Base-by-base conservation (phyloP, 2,888 invertebrate genomes). In the Venusia cambrica region DNA sequence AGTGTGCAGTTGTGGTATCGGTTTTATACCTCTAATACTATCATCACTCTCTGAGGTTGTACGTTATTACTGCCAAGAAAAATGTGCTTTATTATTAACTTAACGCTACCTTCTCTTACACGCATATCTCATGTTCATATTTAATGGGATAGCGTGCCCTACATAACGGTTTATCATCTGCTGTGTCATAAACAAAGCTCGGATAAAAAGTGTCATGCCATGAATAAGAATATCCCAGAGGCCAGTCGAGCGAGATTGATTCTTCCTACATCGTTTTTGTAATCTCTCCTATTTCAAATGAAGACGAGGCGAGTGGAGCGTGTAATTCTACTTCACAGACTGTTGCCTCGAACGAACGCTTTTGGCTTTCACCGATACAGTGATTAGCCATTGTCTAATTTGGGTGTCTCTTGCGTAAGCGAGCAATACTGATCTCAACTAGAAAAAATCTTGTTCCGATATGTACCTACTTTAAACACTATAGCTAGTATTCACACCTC, bases 261-360 rank as follows among this genome's bases (percentile, higher is more conserved):
- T 37, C 10, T 44, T 41, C 22, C 14, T 26, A 24, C 19, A 2
- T 3, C 8, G 13, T 22, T 17, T 38, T 54, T 48, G 48, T 48
- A 54, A 52, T 59, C 57, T 53, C 60, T 55, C 62, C 49, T 59
- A 50, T 57, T 58, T 33, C 30, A 37, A 33, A 40, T 57, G 56
- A 54, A 65, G 62, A 59, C 55, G 52, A 45, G 57, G 41, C 44
- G 40, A 35, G 28, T 58, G 61, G 62, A 58, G 62, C 66, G 60
- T 73, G 56, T 63, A 64, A 56, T 66, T 50, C 62, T 55, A 48
- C 60, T 61, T 64, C 59, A 62, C 55, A 58, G 59, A 38, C 51
- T 51, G 37, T 48, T 46, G 54, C 40, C 48, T 53, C 44, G 22
- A 38, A 51, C 44, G 22, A 38, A 51, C 40, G 38, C 47, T 51